Evolutionary conservation across 2,113 vertebrate genomes (phyloP).

Genomic region (Oceanites oceanicus): DNA sequence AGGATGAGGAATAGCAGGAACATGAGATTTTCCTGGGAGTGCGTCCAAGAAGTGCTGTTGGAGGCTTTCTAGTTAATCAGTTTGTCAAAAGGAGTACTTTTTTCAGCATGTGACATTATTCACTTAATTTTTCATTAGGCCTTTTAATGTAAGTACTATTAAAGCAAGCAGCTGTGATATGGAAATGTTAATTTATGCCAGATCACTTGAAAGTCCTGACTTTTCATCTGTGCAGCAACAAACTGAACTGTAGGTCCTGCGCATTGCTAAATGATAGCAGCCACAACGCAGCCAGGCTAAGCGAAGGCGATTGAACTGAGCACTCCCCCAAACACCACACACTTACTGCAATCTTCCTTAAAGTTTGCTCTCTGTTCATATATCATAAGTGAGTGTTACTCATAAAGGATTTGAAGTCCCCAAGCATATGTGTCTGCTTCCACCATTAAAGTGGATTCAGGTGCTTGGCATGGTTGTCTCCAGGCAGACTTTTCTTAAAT

Average conservation of each 20-base stretch:
- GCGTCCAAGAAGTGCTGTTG: background rate
- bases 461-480: conserved; percentile 65
- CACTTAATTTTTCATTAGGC: conserved; percentile 37
- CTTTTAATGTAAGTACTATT: background rate
- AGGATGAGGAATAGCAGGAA: background rate
- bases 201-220: background rate
- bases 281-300: background rate
- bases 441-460: conserved; percentile 66
- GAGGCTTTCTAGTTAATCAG: background rate
- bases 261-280: background rate
- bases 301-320: background rate
- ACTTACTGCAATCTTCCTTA: background rate
- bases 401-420: conserved; percentile 59
- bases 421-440: conserved; percentile 49
- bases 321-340: background rate
- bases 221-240: background rate
- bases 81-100: conserved; percentile 20
- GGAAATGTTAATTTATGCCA: background rate
- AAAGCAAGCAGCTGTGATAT: background rate
- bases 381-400: conserved; percentile 61
- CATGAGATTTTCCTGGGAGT: background rate
- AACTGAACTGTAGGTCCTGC: background rate
- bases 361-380: conserved; percentile 22
- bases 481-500: conserved; percentile 37
- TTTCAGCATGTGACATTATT: background rate